Conservation (phyloP, 2,113 vertebrate species). For the Aspidoscelis tigris region DNA sequence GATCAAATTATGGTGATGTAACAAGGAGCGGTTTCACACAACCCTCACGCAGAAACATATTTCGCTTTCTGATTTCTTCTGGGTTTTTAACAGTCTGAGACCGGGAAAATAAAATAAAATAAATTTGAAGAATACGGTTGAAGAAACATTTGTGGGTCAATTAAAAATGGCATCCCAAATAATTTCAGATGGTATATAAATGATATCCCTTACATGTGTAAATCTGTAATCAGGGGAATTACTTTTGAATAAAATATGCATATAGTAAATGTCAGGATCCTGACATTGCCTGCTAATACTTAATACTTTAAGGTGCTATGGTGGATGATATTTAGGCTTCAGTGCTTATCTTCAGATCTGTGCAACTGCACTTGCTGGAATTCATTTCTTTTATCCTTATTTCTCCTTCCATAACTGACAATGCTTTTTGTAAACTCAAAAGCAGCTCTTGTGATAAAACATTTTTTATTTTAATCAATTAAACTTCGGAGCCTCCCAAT, state of each 20-base stretch:
- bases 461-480: not conserved
- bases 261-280: not conserved
- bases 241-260: not conserved
- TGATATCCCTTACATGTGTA: not conserved
- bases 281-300: not conserved
- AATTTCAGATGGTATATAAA: not conserved
- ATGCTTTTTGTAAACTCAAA: not conserved
- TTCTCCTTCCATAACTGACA: not conserved
- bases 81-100: not conserved
- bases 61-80: not conserved
- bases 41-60: constrained; percentile 53
- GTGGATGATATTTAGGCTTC: not conserved
- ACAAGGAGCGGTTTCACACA: constrained; percentile 47
- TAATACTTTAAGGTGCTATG: not conserved
- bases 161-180: not conserved
- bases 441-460: not conserved
- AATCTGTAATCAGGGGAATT: not conserved
- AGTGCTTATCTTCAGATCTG: not conserved
- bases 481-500: not conserved
- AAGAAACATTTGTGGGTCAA: not conserved
- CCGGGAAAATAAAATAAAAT: constrained; percentile 41
- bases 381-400: not conserved
- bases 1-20: constrained; percentile 60
- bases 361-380: not conserved
- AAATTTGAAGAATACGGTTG: not conserved